Conservation (phyloP, 2,113 vertebrate species). For the Eleginops maclovinus region DNA sequence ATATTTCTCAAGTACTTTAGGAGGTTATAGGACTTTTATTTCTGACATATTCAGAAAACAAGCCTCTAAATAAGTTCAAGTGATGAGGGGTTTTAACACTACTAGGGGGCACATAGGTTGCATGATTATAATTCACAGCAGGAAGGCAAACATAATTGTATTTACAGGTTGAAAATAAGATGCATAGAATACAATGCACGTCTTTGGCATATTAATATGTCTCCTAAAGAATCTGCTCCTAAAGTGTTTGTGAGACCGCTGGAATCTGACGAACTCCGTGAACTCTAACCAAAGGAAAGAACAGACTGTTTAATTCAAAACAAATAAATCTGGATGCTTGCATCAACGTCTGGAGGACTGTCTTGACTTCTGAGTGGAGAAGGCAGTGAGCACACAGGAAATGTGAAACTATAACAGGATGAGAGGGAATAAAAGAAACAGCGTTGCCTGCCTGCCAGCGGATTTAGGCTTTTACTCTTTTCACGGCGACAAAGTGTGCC, state of each 20-base stretch:
- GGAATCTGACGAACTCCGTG: constrained; percentile 37
- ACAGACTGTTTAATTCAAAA: constrained; percentile 55
- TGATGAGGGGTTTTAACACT: not conserved
- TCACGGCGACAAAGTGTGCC: constrained; percentile 8
- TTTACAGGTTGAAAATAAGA: constrained; percentile 37
- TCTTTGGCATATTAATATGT: constrained; percentile 69
- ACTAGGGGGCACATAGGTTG: not conserved
- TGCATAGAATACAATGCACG: constrained; percentile 44
- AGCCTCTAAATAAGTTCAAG: constrained; percentile 2
- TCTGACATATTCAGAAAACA: constrained; percentile 1
- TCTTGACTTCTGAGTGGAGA: constrained; percentile 35
- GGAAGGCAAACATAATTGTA: not conserved
- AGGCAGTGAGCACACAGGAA: constrained; percentile 63
- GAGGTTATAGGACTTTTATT: not conserved
- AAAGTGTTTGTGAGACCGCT: not conserved
- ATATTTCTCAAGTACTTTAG: not conserved
- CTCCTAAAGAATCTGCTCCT: not conserved
- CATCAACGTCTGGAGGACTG: constrained; percentile 54
- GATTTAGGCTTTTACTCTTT: constrained; percentile 10
- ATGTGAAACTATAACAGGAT: constrained; percentile 58
- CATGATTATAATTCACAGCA: constrained; percentile 13
- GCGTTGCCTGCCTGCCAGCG: constrained; percentile 3
- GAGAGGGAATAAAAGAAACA: constrained; percentile 43
- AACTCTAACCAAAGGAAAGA: constrained; percentile 26
- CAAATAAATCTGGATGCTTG: constrained; percentile 62